A percentile compares a stretch with the other conserved stretches of the same genome.
Conservation (phyloP, 1,140 invertebrate species). For the Lerema accius region DNA sequence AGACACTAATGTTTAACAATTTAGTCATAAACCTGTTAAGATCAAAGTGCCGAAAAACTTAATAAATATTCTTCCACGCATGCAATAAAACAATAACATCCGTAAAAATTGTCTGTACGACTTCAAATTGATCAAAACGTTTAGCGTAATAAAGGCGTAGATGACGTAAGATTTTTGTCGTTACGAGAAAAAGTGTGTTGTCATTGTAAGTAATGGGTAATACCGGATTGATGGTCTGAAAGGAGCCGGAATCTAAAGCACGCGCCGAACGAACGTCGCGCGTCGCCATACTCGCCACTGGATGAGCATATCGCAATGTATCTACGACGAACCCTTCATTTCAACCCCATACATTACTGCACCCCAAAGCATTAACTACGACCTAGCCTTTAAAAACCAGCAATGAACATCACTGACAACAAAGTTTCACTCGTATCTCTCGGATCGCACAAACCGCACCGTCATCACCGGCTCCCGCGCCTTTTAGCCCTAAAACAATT, state of each 20-base stretch:
- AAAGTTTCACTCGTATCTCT: slow-evolving; percentile 29
- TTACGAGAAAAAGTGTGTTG: slow-evolving; percentile 65
- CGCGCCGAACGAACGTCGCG: slow-evolving; percentile 63
- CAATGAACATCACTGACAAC: slow-evolving; percentile 46
- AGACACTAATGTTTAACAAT: no score
- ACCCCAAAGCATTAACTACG: slow-evolving; percentile 47
- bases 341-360: slow-evolving; percentile 50
- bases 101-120: slow-evolving; percentile 66
- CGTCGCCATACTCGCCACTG: slow-evolving; percentile 30
- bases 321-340: slow-evolving; percentile 54
- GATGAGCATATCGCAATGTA: slow-evolving; percentile 75
- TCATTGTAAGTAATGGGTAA: slow-evolving; percentile 80
- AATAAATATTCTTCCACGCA: slow-evolving; percentile 50
- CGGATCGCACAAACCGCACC: slow-evolving; percentile 50
- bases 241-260: slow-evolving; percentile 69
- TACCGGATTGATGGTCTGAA: slow-evolving; percentile 53
- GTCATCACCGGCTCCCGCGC: slow-evolving; percentile 67
- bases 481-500: slow-evolving; percentile 71
- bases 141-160: slow-evolving; percentile 75
- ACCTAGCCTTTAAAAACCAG: slow-evolving; percentile 31
- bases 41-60: slow-evolving; percentile 32
- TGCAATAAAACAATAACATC: slow-evolving; percentile 55
- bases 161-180: slow-evolving; percentile 64
- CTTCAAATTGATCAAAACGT: slow-evolving; percentile 67
- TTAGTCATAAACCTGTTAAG: slow-evolving; percentile 28